Conservation (phyloP, 1,140 invertebrate genomes). For the Pararge aegeria region DNA sequence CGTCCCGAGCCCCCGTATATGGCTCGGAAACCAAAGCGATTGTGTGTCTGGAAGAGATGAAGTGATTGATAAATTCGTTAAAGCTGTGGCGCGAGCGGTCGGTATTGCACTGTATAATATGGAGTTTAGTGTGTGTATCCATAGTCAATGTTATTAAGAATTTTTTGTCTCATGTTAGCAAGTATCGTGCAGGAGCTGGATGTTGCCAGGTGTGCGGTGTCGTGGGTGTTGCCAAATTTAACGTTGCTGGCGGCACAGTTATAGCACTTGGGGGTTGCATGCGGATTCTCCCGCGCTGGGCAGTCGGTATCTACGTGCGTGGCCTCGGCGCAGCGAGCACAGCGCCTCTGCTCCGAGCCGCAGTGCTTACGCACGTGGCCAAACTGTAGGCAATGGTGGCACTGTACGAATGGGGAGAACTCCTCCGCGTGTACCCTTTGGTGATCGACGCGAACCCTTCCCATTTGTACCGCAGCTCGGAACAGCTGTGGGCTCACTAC, state of each 20-base stretch:
- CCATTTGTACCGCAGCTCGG: slow-evolving; percentile 1
- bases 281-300: background rate
- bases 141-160: slow-evolving; percentile 16
- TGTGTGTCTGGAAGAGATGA: background rate
- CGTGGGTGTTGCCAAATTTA: slow-evolving; percentile 1
- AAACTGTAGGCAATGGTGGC: slow-evolving; percentile 16
- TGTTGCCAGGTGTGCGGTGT: slow-evolving; percentile 10
- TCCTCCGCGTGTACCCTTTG: background rate
- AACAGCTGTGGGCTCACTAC: background rate
- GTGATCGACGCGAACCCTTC: background rate
- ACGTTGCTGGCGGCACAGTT: slow-evolving; percentile 16
- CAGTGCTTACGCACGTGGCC: slow-evolving; percentile 19
- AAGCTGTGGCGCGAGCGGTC: background rate
- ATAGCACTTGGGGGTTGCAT: slow-evolving; percentile 11
- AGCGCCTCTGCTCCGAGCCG: background rate
- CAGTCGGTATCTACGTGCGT: slow-evolving; percentile 4
- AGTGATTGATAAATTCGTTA: background rate
- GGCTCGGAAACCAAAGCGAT: background rate
- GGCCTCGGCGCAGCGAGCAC: slow-evolving; percentile 9
- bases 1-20: background rate
- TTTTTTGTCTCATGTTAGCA: background rate
- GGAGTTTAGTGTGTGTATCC: background rate
- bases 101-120: slow-evolving; percentile 5
- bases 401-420: slow-evolving; percentile 24
- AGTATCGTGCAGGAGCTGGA: slow-evolving; percentile 14